Conservation (phyloP, 2,797 vertebrate genomes). For the Danio albolineatus region DNA sequence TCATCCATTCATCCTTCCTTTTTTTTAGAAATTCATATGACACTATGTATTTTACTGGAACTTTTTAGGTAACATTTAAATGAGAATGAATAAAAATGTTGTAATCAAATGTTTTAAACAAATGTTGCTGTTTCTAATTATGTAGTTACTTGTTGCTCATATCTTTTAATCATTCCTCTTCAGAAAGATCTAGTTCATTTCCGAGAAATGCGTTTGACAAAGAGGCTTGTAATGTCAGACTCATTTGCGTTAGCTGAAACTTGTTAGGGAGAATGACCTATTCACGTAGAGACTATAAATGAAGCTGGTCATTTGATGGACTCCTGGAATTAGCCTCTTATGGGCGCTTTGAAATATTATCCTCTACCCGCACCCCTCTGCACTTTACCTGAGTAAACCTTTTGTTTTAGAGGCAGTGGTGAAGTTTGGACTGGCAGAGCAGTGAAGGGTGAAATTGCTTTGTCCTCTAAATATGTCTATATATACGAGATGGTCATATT, state of each 20-base stretch:
- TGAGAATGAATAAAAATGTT: background rate
- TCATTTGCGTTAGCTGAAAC: background rate
- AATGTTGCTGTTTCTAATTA: background rate
- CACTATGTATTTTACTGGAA: too few species aligned
- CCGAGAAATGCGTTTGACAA: constrained; percentile 13
- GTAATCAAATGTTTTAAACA: too few species aligned
- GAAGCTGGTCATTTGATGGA: constrained; percentile 24
- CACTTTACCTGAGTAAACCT: constrained; percentile 19
- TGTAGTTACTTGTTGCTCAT: background rate
- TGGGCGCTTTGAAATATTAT: constrained; percentile 22
- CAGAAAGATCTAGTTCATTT: background rate
- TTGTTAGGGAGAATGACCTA: constrained; percentile 1
- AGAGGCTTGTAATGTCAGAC: constrained; percentile 12
- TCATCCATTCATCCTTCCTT: too few species aligned
- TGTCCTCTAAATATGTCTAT: background rate
- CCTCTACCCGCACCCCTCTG: background rate
- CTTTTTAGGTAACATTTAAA: too few species aligned
- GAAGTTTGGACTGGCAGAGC: background rate
- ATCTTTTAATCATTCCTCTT: background rate
- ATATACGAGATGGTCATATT: constrained; percentile 22
- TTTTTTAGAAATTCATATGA: too few species aligned
- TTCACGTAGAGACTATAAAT: constrained; percentile 16
- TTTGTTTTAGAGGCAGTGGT: constrained; percentile 37
- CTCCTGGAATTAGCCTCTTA: constrained; percentile 24
- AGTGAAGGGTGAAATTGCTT: constrained; percentile 35